Evolutionary conservation across 2,113 vertebrate genomes (phyloP), one percentile per base, ranked within the genome.

Genomic region (Lamprotornis superbus): DNA sequence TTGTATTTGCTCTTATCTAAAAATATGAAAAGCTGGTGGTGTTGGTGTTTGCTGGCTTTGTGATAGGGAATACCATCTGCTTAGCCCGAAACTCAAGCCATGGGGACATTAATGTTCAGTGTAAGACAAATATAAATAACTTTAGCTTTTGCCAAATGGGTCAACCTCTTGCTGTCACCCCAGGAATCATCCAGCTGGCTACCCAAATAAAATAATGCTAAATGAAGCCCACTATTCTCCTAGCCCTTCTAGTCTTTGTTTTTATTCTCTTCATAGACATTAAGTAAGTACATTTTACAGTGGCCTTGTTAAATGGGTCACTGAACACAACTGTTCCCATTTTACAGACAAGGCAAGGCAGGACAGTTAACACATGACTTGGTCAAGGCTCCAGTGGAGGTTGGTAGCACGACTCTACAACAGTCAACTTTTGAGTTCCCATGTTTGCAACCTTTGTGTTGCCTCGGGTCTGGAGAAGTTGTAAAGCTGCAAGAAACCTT

Each of bases 121-220:
- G 77, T 57, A 80, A 90, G 57, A 81, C 82, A 94, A 96, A 85
- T 65, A 81, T 70, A 96, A 94, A 90, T 92, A 71, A 82, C 37
- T 63, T 80, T 44, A 70, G 21, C 81, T 94, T 91, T 81, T 93
- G 76, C 83, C 91, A 95, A 95, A 92, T 94, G 56, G 90, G 77
- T 89, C 94, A 95, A 52, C 31, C 47, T 87, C 84, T 81, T 83
- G 56, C 40, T 84, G 87, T 46, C 65, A 88, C 52, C n/a, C 27
- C 77, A 92, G 82, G 78, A 96, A 93, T 85, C 64, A 81, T 73
- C 60, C 89, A 96, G 53, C 69, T 91, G 83, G 80, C 75, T 86
- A 82, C 70, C 39, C 56, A 92, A 91, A 87, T 63, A 77, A 93
- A 93, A 89, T 78, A 84, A 89, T 63, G 46, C 30, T 95, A 77